These are phyloP conservation scores for Sakesphorus luctuosus DNA, from an alignment of 2,113 vertebrate genomes.

Conservation along the genomic window DNA sequence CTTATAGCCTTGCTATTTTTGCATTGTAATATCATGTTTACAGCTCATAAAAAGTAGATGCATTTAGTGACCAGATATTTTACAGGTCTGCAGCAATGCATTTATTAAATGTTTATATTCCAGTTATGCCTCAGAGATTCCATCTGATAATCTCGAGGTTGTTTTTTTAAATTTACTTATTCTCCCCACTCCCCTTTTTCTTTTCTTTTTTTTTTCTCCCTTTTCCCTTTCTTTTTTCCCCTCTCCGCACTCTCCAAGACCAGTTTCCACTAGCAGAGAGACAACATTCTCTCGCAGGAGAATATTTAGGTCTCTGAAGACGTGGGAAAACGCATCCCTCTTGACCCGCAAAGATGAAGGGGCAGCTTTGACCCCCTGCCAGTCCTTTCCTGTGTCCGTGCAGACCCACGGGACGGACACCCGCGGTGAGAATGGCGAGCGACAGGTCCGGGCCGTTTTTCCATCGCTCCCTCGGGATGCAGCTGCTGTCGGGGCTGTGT, in stretches of 20 bases:
- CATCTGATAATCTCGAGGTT: not conserved
- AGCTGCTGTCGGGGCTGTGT: not conserved
- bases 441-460: not conserved
- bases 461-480: not conserved
- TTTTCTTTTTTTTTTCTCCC: accelerated
- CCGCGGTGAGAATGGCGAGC: not conserved
- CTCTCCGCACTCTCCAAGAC: accelerated
- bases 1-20: not conserved
- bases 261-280: not conserved
- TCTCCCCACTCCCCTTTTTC: accelerated
- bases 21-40: not conserved
- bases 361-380: not conserved
- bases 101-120: not conserved
- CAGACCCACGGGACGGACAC: not conserved
- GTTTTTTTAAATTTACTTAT: not conserved
- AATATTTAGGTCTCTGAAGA: not conserved
- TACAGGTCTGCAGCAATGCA: not conserved
- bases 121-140: not conserved
- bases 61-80: not conserved
- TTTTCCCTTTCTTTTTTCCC: not conserved
- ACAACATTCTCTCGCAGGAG: not conserved
- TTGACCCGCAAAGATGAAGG: not conserved
- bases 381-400: not conserved
- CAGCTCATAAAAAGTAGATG: not conserved
- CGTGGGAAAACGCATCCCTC: not conserved